These are phyloP conservation scores for Catotricha subobsoleta DNA, from an alignment of 2,888 invertebrate genomes.

Conservation along the genomic window DNA sequence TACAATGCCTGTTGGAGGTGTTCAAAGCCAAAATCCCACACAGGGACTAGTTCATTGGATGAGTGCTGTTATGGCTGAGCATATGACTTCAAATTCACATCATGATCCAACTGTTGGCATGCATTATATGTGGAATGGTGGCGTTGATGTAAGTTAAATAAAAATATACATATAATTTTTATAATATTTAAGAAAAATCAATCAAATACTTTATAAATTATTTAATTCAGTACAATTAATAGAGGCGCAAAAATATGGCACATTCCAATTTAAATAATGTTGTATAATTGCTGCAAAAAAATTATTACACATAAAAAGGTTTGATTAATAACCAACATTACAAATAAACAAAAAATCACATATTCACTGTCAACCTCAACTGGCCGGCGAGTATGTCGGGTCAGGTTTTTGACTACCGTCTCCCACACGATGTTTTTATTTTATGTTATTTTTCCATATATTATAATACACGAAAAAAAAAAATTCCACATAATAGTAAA, in stretches of 20 bases:
- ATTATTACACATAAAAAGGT: constrained; percentile 8
- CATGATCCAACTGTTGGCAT: constrained; percentile 36
- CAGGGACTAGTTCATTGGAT: constrained; percentile 88
- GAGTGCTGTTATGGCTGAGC: constrained; percentile 85
- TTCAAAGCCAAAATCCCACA: constrained; percentile 43
- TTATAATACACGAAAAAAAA: no score
- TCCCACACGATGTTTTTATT: no score
- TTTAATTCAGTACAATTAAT: background rate
- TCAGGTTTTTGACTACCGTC: constrained; percentile 10
- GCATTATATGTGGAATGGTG: constrained; percentile 33
- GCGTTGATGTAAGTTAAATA: constrained; percentile 29
- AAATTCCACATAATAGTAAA: no score
- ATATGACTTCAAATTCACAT: constrained; percentile 67
- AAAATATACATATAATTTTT: no score
- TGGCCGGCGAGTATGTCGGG: constrained; percentile 12
- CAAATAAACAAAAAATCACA: background rate
- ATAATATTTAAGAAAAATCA: no score
- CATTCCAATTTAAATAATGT: background rate
- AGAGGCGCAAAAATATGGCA: background rate
- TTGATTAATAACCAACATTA: background rate
- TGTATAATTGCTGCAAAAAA: background rate
- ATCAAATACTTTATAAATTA: background rate
- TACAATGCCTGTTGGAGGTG: constrained; percentile 29
- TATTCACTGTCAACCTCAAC: constrained; percentile 8
- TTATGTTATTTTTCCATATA: no score